Evolutionary conservation across 2,113 vertebrate species (phyloP).

Genomic region (Nothocercus julius): DNA sequence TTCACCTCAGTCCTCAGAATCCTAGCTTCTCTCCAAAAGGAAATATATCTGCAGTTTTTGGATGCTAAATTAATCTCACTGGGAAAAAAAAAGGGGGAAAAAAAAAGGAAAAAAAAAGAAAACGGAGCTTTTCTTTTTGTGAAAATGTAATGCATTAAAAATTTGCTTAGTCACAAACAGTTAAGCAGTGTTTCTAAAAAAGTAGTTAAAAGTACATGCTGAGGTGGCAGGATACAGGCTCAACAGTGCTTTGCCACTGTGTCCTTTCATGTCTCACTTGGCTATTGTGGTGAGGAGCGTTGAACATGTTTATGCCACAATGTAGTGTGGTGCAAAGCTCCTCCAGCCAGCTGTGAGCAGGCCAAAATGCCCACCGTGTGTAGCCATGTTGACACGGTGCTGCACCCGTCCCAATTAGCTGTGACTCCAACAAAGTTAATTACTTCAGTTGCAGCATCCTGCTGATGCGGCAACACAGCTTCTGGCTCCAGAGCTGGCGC

Average conservation of each 20-base stretch:
- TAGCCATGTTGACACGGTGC: not conserved
- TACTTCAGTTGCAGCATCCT: constrained; percentile 3
- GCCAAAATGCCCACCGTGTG: not conserved
- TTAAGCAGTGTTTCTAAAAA: not conserved
- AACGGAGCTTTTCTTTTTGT: not conserved
- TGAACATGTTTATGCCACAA: not conserved
- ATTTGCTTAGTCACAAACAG: not conserved
- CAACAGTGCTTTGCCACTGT: not conserved
- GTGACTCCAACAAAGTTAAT: not conserved
- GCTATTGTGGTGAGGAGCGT: not conserved
- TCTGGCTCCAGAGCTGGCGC: not conserved
- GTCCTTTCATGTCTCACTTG: not conserved
- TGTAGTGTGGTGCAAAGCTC: not conserved
- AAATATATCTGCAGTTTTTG: not conserved
- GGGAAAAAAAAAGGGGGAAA: not conserved
- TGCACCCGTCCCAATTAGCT: not conserved
- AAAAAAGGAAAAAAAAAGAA: too few species aligned
- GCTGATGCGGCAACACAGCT: not conserved
- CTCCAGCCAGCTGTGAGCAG: not conserved
- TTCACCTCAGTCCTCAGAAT: not conserved
- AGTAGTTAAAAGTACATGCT: not conserved
- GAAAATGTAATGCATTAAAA: not conserved
- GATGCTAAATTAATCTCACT: not conserved
- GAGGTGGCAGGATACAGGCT: not conserved
- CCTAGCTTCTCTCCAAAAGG: not conserved